These are phyloP conservation scores for Megamerina dolium DNA, from an alignment of 2,888 invertebrate species.

Conservation along the genomic window DNA sequence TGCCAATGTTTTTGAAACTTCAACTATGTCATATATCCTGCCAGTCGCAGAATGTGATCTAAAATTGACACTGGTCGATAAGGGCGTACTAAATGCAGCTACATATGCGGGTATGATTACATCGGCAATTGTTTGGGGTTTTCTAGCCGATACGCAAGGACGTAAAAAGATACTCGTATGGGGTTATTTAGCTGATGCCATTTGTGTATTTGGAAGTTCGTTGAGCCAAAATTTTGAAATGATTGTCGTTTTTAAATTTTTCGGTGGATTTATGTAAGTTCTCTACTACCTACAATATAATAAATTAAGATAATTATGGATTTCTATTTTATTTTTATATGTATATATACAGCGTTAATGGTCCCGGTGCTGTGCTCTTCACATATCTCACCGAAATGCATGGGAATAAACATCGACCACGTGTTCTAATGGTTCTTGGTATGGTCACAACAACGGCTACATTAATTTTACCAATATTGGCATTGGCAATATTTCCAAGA, in stretches of 20 bases:
- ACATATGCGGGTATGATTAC: slow-evolving; percentile 75
- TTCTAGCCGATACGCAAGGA: slow-evolving; percentile 67
- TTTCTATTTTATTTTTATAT: slow-evolving; percentile 4
- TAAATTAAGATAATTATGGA: background rate
- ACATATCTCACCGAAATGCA: slow-evolving; percentile 72
- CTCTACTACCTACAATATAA: background rate
- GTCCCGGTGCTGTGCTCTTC: slow-evolving; percentile 68
- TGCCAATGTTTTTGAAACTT: slow-evolving; percentile 65
- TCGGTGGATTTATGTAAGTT: slow-evolving; percentile 70
- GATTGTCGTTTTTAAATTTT: slow-evolving; percentile 65
- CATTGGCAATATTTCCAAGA: slow-evolving; percentile 66
- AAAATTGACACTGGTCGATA: slow-evolving; percentile 59
- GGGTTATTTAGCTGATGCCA: slow-evolving; percentile 59
- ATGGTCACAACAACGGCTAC: slow-evolving; percentile 61
- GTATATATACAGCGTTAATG: slow-evolving; percentile 59
- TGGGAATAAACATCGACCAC: slow-evolving; percentile 58
- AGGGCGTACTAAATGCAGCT: slow-evolving; percentile 65
- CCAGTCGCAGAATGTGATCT: slow-evolving; percentile 72
- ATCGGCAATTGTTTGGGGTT: slow-evolving; percentile 72
- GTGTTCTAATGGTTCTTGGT: slow-evolving; percentile 61
- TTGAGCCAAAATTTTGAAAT: slow-evolving; percentile 61
- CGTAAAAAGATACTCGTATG: slow-evolving; percentile 61
- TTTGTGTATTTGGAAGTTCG: slow-evolving; percentile 60
- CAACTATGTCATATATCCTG: slow-evolving; percentile 66
- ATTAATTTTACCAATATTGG: slow-evolving; percentile 62